Conservation (phyloP, 2,113 vertebrate genomes). For the Hippolais icterina region DNA sequence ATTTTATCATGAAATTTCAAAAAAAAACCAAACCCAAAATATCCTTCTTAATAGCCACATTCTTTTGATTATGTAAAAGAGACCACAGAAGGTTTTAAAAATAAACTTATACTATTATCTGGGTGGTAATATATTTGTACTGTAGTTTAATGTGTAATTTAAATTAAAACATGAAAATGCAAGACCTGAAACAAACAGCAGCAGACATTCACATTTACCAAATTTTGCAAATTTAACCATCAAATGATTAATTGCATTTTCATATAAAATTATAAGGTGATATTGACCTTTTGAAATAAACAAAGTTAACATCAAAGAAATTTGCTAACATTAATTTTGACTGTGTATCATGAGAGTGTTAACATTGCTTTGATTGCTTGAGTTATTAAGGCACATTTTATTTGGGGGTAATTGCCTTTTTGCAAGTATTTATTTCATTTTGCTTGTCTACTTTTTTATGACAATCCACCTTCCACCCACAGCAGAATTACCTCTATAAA, state of each 20-base stretch:
- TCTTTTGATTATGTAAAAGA: not conserved
- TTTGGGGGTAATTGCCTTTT: not conserved
- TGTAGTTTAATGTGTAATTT: not conserved
- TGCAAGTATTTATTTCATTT: not conserved
- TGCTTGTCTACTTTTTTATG: not conserved
- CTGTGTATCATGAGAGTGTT: not conserved
- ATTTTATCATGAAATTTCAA: not conserved
- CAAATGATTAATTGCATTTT: not conserved
- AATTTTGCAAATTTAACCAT: not conserved
- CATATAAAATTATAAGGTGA: not conserved
- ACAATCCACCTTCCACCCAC: not conserved
- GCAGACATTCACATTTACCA: fast-evolving
- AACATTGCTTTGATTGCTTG: not conserved
- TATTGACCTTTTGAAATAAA: not conserved
- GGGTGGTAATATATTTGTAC: not conserved
- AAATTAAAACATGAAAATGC: not conserved
- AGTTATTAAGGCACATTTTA: not conserved
- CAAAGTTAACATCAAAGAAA: not conserved
- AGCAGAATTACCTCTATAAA: slow-evolving; percentile 76
- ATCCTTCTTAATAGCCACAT: not conserved
- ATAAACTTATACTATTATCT: not conserved
- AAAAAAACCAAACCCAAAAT: not conserved
- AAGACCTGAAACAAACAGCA: not conserved
- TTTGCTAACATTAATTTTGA: not conserved
- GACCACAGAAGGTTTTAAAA: not conserved